Evolutionary conservation across 2,113 vertebrate species (phyloP).

Genomic region (Stigmatopora nigra): DNA sequence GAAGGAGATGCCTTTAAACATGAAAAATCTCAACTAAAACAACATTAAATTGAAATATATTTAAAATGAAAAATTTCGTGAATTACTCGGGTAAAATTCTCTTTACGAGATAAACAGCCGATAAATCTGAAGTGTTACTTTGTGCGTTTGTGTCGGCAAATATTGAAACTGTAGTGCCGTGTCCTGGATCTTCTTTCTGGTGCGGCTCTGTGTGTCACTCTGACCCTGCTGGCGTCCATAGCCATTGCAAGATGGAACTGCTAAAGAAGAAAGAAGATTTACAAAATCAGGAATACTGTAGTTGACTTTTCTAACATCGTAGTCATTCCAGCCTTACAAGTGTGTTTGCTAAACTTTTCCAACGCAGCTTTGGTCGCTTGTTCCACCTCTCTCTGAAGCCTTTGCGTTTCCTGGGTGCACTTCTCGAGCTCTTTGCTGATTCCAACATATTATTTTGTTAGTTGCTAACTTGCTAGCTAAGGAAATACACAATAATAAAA

Average conservation of each 20-base stretch:
- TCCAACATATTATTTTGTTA: neutral
- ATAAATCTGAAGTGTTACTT: too few species aligned
- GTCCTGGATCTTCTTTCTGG: slow-evolving; percentile 50
- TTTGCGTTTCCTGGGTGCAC: slow-evolving; percentile 55
- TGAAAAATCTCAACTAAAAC: too few species aligned
- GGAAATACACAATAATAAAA: too few species aligned
- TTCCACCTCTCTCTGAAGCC: slow-evolving; percentile 60
- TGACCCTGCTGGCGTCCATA: slow-evolving; percentile 24
- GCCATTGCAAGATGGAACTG: slow-evolving; percentile 27
- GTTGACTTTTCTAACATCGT: neutral
- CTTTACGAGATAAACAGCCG: too few species aligned
- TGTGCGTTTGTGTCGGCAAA: slow-evolving; percentile 36
- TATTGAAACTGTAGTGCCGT: slow-evolving; percentile 52
- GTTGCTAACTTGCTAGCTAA: neutral
- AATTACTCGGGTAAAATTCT: neutral
- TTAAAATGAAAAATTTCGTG: too few species aligned
- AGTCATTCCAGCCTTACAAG: slow-evolving; percentile 8
- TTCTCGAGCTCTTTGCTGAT: slow-evolving; percentile 53
- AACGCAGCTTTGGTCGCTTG: slow-evolving; percentile 48
- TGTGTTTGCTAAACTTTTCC: slow-evolving; percentile 37
- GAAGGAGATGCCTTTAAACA: neutral
- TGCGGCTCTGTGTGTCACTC: slow-evolving; percentile 14
- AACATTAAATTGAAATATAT: too few species aligned
- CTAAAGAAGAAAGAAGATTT: slow-evolving; percentile 23
- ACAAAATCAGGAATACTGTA: neutral